Base-by-base conservation (phyloP, 2,797 vertebrate genomes). In the Sebastes jordani region DNA sequence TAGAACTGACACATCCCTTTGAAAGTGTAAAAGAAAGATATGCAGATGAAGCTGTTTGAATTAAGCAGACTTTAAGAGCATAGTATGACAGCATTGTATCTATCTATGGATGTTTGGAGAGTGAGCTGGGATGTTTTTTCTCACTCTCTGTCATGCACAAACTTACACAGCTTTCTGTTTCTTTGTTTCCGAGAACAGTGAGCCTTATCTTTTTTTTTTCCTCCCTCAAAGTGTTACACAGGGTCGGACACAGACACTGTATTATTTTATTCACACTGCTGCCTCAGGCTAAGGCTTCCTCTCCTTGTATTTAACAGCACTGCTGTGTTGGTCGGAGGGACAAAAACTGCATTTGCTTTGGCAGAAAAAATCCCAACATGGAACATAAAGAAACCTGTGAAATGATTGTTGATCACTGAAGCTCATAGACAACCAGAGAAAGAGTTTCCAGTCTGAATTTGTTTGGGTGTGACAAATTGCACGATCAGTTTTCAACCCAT, bases 181-280 rank as follows among this genome's bases (percentile, higher is more conserved):
- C 54, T 64, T 61, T 73, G 49, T 67, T 73, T 74, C 71, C 27
- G 61, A 65, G 13, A 81, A 78, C 62, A 67, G 8, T 23, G 58
- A 78, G 18, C 42, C 34, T 59, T 71, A 63, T 64, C n/a, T 56
- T 61, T 71, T 25, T 29, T 60, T 25, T 71, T 25, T 65, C 6
- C 69, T 34, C n/a, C 32, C 30, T 66, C 52, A 32, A 25, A 61
- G 34, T 52, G 7, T 52, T 54, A 38, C 16, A 18, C 62, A 30
- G 60, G 68, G 42, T 63, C 55, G 74, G 59, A 68, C 61, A 58
- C 38, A 54, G 38, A 23, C 54, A 66, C 13, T 18, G 59, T 27
- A 54, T 61, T 60, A 55, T 74, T 74, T 66, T 63, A 49, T 86
- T 71, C 73, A 73, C 30, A 42, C 20, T 20, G 60, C 76, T 38